Conservation (phyloP, 2,888 invertebrate genomes). For the Amblyteles armatorius region DNA sequence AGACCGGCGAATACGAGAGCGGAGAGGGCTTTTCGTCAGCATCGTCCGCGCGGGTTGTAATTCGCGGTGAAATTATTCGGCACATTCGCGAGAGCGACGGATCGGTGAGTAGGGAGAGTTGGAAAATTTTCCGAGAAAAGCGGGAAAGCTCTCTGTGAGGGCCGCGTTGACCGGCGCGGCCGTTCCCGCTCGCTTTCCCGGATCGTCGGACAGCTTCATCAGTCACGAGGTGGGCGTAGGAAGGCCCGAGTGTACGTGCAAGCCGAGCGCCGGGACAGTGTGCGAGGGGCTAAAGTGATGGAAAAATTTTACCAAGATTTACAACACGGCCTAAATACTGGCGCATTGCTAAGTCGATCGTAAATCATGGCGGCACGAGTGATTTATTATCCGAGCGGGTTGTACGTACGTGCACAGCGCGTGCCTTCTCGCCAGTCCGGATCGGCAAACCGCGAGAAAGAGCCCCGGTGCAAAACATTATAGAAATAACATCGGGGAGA, state of each 20-base stretch:
- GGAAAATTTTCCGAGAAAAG: slow-evolving; percentile 45
- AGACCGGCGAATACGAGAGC: neutral
- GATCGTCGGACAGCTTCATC: slow-evolving; percentile 58
- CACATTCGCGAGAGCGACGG: slow-evolving; percentile 21
- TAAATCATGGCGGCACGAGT: slow-evolving; percentile 71
- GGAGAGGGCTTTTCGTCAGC: neutral
- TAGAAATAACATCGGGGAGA: slow-evolving; percentile 31
- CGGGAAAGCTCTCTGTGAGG: slow-evolving; percentile 27
- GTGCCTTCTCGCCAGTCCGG: slow-evolving; percentile 27
- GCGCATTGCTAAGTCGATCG: slow-evolving; percentile 71
- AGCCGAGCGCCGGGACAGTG: slow-evolving; percentile 36
- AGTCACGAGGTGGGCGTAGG: slow-evolving; percentile 56
- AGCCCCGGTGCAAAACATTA: slow-evolving; percentile 13
- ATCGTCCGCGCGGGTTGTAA: slow-evolving; percentile 30
- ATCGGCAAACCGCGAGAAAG: slow-evolving; percentile 31
- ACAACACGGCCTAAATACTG: slow-evolving; percentile 73
- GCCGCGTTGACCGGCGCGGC: neutral
- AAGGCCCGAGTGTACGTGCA: slow-evolving; percentile 31
- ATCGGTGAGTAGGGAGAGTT: neutral
- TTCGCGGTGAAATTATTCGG: slow-evolving; percentile 48
- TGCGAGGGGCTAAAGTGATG: slow-evolving; percentile 56
- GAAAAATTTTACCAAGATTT: slow-evolving; percentile 71
- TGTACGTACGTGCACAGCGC: slow-evolving; percentile 23
- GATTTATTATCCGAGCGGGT: slow-evolving; percentile 60
- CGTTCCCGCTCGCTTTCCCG: slow-evolving; percentile 6